Evolutionary conservation across 2,888 invertebrate genomes (phyloP).

Genomic region (Nematopogon swammerdamellus): DNA sequence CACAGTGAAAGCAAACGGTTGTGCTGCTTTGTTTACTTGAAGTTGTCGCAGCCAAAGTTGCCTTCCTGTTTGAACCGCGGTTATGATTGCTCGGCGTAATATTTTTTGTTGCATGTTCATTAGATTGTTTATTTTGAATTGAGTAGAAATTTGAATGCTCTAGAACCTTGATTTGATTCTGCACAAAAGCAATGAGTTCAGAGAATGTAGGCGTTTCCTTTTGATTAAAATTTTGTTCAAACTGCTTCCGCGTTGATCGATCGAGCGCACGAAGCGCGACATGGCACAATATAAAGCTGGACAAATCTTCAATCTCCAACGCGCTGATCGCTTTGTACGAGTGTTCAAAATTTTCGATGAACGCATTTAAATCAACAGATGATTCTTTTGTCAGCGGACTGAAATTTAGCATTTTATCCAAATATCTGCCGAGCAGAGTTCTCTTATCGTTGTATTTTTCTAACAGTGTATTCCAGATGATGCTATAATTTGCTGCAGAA

Average conservation of each 20-base stretch:
- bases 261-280: slow-evolving; percentile 3
- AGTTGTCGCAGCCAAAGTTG: too few relatives aligned
- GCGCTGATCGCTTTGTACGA: slow-evolving; percentile 8
- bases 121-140: too few relatives aligned
- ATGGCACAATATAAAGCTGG: slow-evolving; percentile 6
- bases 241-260: background rate
- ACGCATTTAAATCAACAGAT: slow-evolving; percentile 1
- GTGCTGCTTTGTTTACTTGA: too few relatives aligned
- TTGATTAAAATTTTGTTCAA: background rate
- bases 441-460: slow-evolving; percentile 11
- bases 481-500: slow-evolving; percentile 5
- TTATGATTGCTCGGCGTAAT: too few relatives aligned
- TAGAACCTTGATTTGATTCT: background rate
- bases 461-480: slow-evolving; percentile 10
- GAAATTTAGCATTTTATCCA: slow-evolving; percentile 5
- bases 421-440: slow-evolving; percentile 6
- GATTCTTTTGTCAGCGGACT: background rate
- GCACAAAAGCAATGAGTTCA: background rate
- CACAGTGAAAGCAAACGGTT: too few relatives aligned
- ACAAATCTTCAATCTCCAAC: slow-evolving; percentile 5
- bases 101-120: too few relatives aligned
- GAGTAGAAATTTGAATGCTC: background rate
- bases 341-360: slow-evolving; percentile 8
- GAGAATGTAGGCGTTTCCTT: background rate
- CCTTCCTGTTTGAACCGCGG: too few relatives aligned